Percentiles rank a stretch among this genome's conserved stretches.
These are phyloP conservation scores for Brachionus rotundiformis DNA, from an alignment of 1,140 invertebrate species.

Conservation along the genomic window DNA sequence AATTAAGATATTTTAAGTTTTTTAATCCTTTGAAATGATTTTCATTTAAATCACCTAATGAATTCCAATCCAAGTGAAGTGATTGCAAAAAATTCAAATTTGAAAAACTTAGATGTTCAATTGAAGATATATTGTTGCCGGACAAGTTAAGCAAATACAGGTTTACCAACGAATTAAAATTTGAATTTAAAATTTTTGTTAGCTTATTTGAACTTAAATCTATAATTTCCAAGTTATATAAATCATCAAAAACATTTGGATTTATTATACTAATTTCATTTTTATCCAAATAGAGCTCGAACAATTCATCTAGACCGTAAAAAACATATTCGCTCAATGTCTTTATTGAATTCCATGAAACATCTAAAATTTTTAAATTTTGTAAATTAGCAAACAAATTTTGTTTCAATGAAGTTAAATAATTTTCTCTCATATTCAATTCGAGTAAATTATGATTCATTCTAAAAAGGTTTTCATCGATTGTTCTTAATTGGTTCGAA, in stretches of 20 bases:
- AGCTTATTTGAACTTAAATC: not conserved
- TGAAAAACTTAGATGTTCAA: not conserved
- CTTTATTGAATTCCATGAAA: constrained; percentile 4
- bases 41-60: not conserved
- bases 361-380: not conserved
- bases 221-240: not conserved
- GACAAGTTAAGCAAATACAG: not conserved
- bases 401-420: not conserved
- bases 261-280: not conserved
- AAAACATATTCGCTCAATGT: not conserved
- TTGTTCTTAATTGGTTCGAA: not conserved
- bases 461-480: not conserved
- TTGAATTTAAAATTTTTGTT: not conserved
- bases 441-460: not conserved
- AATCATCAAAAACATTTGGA: not conserved
- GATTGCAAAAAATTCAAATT: not conserved
- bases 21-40: not conserved
- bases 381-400: not conserved
- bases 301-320: not conserved
- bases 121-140: not conserved
- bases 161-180: not conserved
- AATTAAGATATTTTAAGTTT: not conserved
- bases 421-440: constrained; percentile 12
- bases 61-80: not conserved
- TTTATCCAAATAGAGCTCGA: constrained; percentile 18